phyloP scores from a whole-genome alignment of 2,797 vertebrate species.

The Orestias chungarensis region DNA sequence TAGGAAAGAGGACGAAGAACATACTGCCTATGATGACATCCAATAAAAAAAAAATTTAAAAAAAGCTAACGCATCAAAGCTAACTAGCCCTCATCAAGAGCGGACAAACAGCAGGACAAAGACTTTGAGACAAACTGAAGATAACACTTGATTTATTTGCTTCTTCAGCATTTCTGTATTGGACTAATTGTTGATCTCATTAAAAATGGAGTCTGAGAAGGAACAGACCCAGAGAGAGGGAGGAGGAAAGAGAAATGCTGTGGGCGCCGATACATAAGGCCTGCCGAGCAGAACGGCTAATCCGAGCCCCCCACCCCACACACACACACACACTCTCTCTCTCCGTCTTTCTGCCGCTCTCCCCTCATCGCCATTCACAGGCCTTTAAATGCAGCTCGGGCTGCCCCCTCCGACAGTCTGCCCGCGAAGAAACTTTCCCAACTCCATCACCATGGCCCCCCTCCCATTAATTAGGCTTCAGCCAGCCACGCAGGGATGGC shows the following conservation, averaged over 20 bases:
- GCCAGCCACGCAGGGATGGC: conserved; percentile 70
- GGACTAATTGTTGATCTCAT: conserved; percentile 85
- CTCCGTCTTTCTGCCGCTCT: conserved; percentile 45
- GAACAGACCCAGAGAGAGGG: conserved; percentile 48
- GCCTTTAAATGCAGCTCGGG: conserved; percentile 67
- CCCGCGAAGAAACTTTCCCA: conserved; percentile 78
- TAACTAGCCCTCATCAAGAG: conserved; percentile 23
- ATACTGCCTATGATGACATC: background rate
- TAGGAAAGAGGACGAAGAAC: too few relatives aligned
- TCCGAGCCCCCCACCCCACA: conserved; percentile 78
- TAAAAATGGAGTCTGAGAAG: conserved; percentile 80
- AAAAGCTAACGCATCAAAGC: conserved; percentile 15
- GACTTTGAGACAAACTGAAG: conserved; percentile 27
- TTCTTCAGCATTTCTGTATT: conserved; percentile 78
- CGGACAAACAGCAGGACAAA: conserved; percentile 32
- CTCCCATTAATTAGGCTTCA: conserved; percentile 80
- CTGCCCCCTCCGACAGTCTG: conserved; percentile 69
- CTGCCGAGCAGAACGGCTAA: conserved; percentile 85
- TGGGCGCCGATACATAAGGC: conserved; percentile 82
- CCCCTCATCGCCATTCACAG: conserved; percentile 66
- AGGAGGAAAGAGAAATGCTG: conserved; percentile 68
- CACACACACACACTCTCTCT: too few relatives aligned
- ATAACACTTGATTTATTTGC: conserved; percentile 70
- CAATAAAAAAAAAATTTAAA: conserved; percentile 1
- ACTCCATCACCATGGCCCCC: conserved; percentile 75